Percentiles rank a stretch among this genome's conserved stretches.
Conservation (phyloP, 2,888 invertebrate species). For the Azorinus chamasolen region DNA sequence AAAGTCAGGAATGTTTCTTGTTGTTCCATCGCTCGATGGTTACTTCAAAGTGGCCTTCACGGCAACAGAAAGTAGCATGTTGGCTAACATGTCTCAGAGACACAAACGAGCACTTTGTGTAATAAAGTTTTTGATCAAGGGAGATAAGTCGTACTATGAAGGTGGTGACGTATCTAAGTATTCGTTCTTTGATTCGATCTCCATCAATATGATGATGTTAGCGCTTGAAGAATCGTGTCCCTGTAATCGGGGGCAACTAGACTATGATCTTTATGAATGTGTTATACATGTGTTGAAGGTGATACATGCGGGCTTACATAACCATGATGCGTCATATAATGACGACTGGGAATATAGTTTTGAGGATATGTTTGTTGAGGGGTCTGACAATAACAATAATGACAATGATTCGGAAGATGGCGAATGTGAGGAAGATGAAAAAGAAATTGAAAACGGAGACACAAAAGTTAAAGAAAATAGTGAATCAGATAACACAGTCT, state of each 20-base stretch:
- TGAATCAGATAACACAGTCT: no score
- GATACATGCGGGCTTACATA: constrained; percentile 13
- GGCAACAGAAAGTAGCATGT: constrained; percentile 21
- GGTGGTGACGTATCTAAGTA: neutral
- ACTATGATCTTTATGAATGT: constrained; percentile 11
- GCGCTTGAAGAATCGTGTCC: constrained; percentile 13
- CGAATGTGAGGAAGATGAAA: no score
- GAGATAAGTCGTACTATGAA: constrained; percentile 11
- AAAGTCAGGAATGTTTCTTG: constrained; percentile 19
- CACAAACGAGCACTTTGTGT: constrained; percentile 32
- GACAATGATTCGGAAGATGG: no score
- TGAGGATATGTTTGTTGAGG: no score
- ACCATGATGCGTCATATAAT: no score
- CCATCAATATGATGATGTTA: constrained; percentile 15
- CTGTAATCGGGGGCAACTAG: constrained; percentile 4
- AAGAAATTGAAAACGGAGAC: no score
- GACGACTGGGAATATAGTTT: no score
- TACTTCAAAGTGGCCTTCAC: constrained; percentile 36
- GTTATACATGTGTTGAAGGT: constrained; percentile 4
- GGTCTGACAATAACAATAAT: no score
- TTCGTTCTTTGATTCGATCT: constrained; percentile 2
- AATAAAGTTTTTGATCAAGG: constrained; percentile 36
- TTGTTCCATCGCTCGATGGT: constrained; percentile 21
- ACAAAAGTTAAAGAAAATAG: no score
- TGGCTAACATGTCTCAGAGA: constrained; percentile 12